A percentile compares a stretch with the other conserved stretches of the same genome.
phyloP scores from a whole-genome alignment of 1,140 invertebrate genomes.

The Conus ventricosus region DNA sequence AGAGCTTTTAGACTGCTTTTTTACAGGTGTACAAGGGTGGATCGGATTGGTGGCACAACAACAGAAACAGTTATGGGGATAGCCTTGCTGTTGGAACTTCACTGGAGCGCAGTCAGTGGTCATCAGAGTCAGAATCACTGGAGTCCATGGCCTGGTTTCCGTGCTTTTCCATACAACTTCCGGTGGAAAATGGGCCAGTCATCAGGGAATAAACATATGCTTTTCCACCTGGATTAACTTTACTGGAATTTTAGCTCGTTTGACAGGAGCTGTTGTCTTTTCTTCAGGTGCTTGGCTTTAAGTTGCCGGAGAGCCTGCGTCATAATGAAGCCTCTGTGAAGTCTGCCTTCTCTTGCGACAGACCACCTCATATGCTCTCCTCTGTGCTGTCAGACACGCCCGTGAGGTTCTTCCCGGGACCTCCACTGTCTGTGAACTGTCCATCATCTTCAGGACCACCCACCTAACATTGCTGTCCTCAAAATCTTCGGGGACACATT shows the following conservation, averaged over 20 bases:
- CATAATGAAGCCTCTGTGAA: not conserved
- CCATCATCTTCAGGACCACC: not conserved
- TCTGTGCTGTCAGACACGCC: not conserved
- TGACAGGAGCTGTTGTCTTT: not conserved
- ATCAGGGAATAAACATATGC: too few species aligned
- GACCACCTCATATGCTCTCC: not conserved
- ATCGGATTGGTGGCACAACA: not conserved
- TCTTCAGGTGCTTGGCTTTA: not conserved
- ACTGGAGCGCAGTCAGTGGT: not conserved
- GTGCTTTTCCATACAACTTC: not conserved
- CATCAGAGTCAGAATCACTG: not conserved
- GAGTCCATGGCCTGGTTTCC: not conserved
- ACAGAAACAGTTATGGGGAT: not conserved
- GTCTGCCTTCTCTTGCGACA: not conserved
- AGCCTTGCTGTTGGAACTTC: not conserved
- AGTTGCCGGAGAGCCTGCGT: not conserved
- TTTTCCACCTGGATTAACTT: too few species aligned
- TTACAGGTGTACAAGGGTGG: not conserved
- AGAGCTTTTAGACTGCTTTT: not conserved
- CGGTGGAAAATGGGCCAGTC: not conserved
- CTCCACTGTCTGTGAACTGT: not conserved
- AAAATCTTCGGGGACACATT: not conserved
- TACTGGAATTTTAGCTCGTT: too few species aligned
- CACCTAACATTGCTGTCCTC: not conserved
- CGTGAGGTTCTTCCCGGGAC: not conserved